phyloP scores from a whole-genome alignment of 2,888 invertebrate species.

The Archips crataeganus region DNA sequence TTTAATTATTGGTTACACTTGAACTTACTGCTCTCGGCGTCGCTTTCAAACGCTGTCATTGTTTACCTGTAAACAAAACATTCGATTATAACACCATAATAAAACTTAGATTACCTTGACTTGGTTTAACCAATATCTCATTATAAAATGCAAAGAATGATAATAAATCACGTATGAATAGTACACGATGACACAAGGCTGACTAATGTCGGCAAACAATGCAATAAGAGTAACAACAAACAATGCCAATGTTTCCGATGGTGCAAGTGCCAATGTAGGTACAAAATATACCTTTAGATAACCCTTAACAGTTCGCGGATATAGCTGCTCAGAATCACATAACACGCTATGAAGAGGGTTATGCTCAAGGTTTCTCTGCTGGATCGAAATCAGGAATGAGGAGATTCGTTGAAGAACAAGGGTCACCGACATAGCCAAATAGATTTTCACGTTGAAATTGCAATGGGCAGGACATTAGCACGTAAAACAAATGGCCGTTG shows the following conservation, averaged over 20 bases:
- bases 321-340: too few relatives aligned
- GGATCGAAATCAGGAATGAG: too few relatives aligned
- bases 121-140: neutral
- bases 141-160: constrained; percentile 3
- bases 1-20: too few relatives aligned
- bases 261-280: neutral
- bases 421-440: too few relatives aligned
- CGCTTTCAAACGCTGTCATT: constrained; percentile 1
- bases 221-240: neutral
- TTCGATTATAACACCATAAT: neutral
- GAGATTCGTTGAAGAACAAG: too few relatives aligned
- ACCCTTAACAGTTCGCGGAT: too few relatives aligned
- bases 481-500: too few relatives aligned
- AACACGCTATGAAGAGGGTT: too few relatives aligned
- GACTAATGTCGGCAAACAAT: constrained; percentile 9
- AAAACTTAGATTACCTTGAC: neutral
- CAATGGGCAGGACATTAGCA: too few relatives aligned
- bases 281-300: too few relatives aligned
- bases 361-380: too few relatives aligned
- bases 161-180: constrained; percentile 13
- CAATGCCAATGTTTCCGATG: constrained; percentile 1
- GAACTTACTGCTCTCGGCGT: neutral
- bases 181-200: constrained; percentile 1
- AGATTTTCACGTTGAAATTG: too few relatives aligned
- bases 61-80: constrained; percentile 13